Evolutionary conservation across 2,113 vertebrate species (phyloP), one percentile per base, ranked within the genome.

Genomic region (Trichechus manatus): DNA sequence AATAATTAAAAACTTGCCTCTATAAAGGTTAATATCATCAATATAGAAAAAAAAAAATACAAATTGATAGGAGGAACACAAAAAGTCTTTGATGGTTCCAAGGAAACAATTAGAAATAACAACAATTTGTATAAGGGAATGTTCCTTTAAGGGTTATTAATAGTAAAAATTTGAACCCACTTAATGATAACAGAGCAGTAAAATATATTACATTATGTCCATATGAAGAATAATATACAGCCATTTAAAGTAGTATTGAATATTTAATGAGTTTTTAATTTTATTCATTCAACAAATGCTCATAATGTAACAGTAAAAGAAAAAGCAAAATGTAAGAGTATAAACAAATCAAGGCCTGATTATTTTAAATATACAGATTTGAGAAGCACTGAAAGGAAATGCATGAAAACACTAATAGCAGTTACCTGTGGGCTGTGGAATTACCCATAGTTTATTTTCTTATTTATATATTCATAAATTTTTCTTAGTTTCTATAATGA

Each of bases 151-250:
- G 2, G 25, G 6, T 75, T 97, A 94, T 87, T 91, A 93, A 84
- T 59, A 81, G 59, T 39, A 94, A 95, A 97, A 87, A 86, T 14
- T 5, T 92, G 8, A 72, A 53, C 59, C 72, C 85, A 89, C 13
- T 61, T 95, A 89, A 96, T 87, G 74, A 92, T 83, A 95, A 87
- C 22, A 87, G 23, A 93, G 50, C 5, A 59, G 44, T 78, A 94
- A 95, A 94, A 96, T 89, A 96, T 95, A 93, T 96, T 87, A 88
- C 85, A 72, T 72, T 11, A 70, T 94, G 68, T 42, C n/a, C 50
- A 85, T 50, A 78, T 91, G 89, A 89, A 81, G 66, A 94, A 83
- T 86, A 97, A 91, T 61, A 91, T 36, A 86, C 5, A 94, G 42
- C 1, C 23, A 84, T 87, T 86, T 96, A 93, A 96, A 63, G 19